Evolutionary conservation across 2,888 invertebrate species (phyloP), one percentile per base, ranked within the genome.

Genomic region (Microplitis manilae): DNA sequence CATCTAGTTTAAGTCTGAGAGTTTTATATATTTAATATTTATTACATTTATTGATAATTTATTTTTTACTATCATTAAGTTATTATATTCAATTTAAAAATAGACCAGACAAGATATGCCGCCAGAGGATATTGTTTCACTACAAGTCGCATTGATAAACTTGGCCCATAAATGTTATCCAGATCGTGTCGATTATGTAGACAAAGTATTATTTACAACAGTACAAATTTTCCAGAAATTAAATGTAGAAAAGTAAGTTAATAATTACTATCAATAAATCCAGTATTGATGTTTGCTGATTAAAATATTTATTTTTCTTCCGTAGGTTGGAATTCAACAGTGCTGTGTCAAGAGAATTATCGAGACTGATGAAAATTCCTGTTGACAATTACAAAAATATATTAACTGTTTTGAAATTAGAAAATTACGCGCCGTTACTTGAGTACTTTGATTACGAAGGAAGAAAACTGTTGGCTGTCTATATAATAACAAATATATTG

Each of bases 131-230:
- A 97, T 98, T 88, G 94, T 99, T 17, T 95, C 98, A 6, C 92
- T 99, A 75, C 98, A 99, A 92, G 96, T 98, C 75, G 96, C 99
- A 6, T 91, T 99, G 67, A 94, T 99, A 75, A 97, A 97, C 90
- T 91, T 99, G 80, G 98, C 99, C 0, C 95, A 98, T 86, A 97
- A 98, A 86, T 98, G 98, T 88, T 99, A 99, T 91, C 97, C 98
- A 0, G 96, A 97, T 87, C 93, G 96, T 86, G 94, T 97, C 15
- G 96, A 97, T 89, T 98, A 98, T 87, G 98, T 98, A 2, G 98
- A 99, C 90, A 95, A 97, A 87, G 98, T 99, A 17, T 92, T 99
- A 82, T 94, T 96, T 72, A 96, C 97, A 68, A 98, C 98, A 0
- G 95, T 95, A 80, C 95, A 95, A 88, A 96, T 98, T 83, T 97